Base-by-base conservation (phyloP, 2,797 vertebrate genomes). In the Parambassis ranga region DNA sequence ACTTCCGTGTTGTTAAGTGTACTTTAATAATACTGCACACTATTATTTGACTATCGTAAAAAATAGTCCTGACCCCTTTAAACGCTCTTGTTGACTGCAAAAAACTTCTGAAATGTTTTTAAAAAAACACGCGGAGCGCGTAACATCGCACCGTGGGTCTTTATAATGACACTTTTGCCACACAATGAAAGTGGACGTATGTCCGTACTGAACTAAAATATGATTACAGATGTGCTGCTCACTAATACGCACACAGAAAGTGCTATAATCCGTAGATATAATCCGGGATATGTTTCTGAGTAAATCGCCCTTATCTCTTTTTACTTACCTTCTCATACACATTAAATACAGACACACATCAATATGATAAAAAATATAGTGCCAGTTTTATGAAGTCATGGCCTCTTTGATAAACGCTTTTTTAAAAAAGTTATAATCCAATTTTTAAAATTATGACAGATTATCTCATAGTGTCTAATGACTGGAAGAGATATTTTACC, bases 181-280 rank as follows among this genome's bases (percentile, higher is more conserved):
- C 8, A 14, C 9, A 41, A 23, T 20, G 2, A 7, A 23, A 65
- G 10, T 32, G 22, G 10, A 16, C 2, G 4, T 11, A 4, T 42
- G 16, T 22, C 46, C 15, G 23, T 15, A 4, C n/a, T 8, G 32
- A 77, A 62, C 35, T 58, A 63, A 10, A 5, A 63, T 35, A 46
- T 14, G 24, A 63, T 77, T 69, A 28, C 49, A 32, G 52, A 41
- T 35, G 28, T 37, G n/a, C n/a, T 42, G 35, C 32, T 73, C 43
- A 30, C 7, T 27, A 24, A 65, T 55, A 50, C 47, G 11, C 15
- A 30, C 55, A 44, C 52, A 44, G 42, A 67, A 70, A 49, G 73
- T 81, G 71, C 28, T 27, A 32, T 83, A 80, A 83, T 86, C 82
- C 82, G 47, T 49, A 14, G 57, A 58, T 67, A 46, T 76, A 82